These are phyloP conservation scores for Trichomycterus rosablanca DNA, from an alignment of 2,113 vertebrate species.

Conservation along the genomic window DNA sequence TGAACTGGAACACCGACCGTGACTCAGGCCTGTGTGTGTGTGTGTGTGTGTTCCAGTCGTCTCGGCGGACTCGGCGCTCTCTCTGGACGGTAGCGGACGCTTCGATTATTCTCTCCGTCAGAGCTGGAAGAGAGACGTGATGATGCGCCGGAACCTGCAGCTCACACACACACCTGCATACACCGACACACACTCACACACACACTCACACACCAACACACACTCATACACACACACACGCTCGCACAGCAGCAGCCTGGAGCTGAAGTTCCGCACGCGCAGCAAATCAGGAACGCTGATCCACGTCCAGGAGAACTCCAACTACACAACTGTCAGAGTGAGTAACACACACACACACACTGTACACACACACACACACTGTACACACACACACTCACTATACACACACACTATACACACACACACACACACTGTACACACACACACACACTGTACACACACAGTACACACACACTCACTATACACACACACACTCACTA, in stretches of 20 bases:
- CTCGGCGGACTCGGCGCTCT: conserved; percentile 84
- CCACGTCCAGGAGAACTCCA: conserved; percentile 90
- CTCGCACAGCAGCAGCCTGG: conserved; percentile 63
- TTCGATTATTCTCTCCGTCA: conserved; percentile 86
- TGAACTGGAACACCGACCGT: no score
- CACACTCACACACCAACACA: conserved; percentile 41
- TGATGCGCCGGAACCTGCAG: conserved; percentile 65
- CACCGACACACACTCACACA: conserved; percentile 11
- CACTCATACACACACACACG: conserved; percentile 4
- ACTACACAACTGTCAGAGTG: conserved; percentile 94
- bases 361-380: neutral
- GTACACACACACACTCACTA: conserved; percentile 1
- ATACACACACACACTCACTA: neutral
- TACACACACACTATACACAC: conserved; percentile 5
- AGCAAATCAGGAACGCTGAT: conserved; percentile 83
- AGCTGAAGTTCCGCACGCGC: conserved; percentile 92
- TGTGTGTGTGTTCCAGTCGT: conserved; percentile 67
- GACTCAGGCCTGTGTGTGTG: no score
- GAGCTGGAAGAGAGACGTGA: conserved; percentile 77
- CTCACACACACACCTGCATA: conserved; percentile 17
- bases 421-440: conserved; percentile 2
- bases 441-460: no score
- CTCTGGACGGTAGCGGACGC: conserved; percentile 83
- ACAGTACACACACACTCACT: conserved; percentile 4
- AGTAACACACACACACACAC: conserved; percentile 56